Conservation (phyloP, 2,113 vertebrate genomes). For the Halcyon senegalensis region DNA sequence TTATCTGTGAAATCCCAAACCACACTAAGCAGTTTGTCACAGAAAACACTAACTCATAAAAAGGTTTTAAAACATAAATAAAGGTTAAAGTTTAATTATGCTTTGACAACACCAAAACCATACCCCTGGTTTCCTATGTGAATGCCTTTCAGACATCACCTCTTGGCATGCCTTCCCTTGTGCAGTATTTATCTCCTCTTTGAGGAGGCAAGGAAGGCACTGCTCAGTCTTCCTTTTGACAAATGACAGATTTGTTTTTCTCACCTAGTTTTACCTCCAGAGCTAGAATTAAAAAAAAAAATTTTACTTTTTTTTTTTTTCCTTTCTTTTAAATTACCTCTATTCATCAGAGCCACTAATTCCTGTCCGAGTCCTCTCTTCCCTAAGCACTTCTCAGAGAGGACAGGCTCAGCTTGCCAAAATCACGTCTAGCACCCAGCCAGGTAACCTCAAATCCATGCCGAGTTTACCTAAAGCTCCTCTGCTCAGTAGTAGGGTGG, state of each 20-base stretch:
- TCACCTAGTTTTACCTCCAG: neutral
- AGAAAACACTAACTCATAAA: neutral
- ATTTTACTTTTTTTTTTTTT: no score
- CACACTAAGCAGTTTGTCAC: neutral
- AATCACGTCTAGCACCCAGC: neutral
- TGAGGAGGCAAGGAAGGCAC: neutral
- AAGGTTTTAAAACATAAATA: neutral
- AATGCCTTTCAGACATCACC: neutral
- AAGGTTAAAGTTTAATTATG: neutral
- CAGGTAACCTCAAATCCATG: neutral
- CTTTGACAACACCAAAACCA: neutral
- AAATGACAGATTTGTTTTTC: neutral
- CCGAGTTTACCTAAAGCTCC: neutral
- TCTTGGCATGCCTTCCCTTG: neutral
- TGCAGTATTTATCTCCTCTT: neutral
- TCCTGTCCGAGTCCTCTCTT: neutral
- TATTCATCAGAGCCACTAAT: neutral
- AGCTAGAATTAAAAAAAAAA: neutral
- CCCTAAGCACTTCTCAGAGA: neutral
- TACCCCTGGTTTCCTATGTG: neutral
- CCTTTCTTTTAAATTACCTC: neutral
- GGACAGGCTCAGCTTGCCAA: neutral
- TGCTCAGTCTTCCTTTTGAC: neutral
- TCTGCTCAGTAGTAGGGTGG: rapidly evolving
- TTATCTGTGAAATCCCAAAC: neutral